A percentile compares a stretch with the other conserved stretches of the same genome.
These are phyloP conservation scores for Adrianichthys oophorus DNA, from an alignment of 2,797 vertebrate genomes.

Conservation along the genomic window DNA sequence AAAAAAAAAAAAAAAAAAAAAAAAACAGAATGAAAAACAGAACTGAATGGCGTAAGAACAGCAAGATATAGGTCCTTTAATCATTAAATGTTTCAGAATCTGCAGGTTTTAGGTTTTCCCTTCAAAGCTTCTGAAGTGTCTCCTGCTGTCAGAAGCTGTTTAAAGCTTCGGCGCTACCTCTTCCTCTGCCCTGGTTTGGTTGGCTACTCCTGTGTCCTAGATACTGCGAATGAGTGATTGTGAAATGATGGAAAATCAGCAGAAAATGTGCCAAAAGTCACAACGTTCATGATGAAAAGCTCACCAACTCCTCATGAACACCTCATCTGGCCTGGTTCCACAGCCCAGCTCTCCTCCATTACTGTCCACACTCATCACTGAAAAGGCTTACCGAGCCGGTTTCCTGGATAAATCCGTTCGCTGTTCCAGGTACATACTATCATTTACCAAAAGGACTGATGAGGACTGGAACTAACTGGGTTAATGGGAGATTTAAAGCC, in stretches of 20 bases:
- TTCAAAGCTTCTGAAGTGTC: too few relatives aligned
- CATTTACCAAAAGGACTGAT: conserved; percentile 46
- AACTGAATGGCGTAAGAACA: too few relatives aligned
- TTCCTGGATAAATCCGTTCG: too few relatives aligned
- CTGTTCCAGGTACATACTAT: background rate
- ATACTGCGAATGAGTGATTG: conserved; percentile 48
- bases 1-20: too few relatives aligned
- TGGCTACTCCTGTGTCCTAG: conserved; percentile 51
- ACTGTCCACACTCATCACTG: conserved; percentile 39
- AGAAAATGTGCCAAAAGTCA: conserved; percentile 43
- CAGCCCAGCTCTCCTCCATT: conserved; percentile 60
- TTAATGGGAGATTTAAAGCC: conserved; percentile 49
- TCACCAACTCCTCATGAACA: background rate
- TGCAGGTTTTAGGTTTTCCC: too few relatives aligned
- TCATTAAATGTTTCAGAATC: too few relatives aligned
- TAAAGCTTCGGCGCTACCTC: too few relatives aligned
- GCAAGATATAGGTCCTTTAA: too few relatives aligned
- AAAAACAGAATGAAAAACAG: too few relatives aligned
- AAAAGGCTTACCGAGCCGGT: conserved; percentile 47
- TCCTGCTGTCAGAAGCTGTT: too few relatives aligned
- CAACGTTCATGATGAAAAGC: conserved; percentile 38
- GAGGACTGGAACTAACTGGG: conserved; percentile 47
- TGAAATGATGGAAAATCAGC: conserved; percentile 54
- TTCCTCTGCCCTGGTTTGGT: conserved; percentile 46
- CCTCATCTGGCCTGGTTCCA: conserved; percentile 56